A percentile compares a stretch with the other conserved stretches of the same genome.
phyloP scores from a whole-genome alignment of 1,140 invertebrate genomes.

The Alviniconcha marisindica region DNA sequence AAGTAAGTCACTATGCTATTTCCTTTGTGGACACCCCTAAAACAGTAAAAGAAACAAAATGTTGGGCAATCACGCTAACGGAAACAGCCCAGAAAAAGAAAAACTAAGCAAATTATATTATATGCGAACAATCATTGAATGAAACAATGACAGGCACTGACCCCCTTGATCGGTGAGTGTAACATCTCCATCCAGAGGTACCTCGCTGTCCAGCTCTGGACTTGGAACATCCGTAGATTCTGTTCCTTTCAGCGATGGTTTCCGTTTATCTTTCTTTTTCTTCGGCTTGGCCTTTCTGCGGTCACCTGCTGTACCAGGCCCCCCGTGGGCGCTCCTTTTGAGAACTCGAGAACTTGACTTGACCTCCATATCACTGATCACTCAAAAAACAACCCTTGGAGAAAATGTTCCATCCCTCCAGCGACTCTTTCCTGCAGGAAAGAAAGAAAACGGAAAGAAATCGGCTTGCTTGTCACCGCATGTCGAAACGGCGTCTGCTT shows the following conservation, averaged over 20 bases:
- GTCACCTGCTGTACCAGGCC: slow-evolving; percentile 35
- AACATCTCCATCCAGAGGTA: not conserved
- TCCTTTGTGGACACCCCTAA: no score
- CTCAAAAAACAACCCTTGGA: not conserved
- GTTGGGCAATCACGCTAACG: no score
- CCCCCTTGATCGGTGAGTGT: slow-evolving; percentile 12
- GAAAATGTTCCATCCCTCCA: slow-evolving; percentile 9
- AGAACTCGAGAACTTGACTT: slow-evolving; percentile 20
- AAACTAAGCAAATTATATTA: no score
- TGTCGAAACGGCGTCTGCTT: not conserved
- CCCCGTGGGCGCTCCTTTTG: slow-evolving; percentile 36
- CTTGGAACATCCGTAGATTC: slow-evolving; percentile 39
- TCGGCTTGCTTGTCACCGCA: not conserved
- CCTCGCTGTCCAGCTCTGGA: slow-evolving; percentile 36
- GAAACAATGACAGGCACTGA: no score
- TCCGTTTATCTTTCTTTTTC: slow-evolving; percentile 54
- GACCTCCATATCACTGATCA: slow-evolving; percentile 19
- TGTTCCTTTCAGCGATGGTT: slow-evolving; percentile 40
- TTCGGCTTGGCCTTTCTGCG: slow-evolving; percentile 43
- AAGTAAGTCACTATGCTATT: no score
- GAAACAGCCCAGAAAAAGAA: no score
- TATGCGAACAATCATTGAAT: not conserved
- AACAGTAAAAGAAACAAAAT: no score
- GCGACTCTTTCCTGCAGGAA: not conserved
- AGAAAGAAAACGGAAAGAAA: slow-evolving; percentile 1